Conservation (phyloP, 2,113 vertebrate genomes). For the Stomatorhinus ivindoensis region DNA sequence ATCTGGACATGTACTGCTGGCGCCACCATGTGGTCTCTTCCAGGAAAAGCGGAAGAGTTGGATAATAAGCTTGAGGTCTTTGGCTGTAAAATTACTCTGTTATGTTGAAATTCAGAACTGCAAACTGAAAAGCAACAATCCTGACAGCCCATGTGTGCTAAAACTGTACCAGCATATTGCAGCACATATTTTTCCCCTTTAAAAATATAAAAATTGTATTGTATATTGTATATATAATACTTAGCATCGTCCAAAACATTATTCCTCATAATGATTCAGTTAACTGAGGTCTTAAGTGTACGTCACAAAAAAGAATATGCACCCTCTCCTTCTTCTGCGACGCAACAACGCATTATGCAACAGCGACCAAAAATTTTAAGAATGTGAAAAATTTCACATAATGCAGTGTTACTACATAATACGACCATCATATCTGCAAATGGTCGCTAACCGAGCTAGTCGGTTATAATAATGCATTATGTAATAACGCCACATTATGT, state of each 20-base stretch:
- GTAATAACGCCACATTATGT: neutral
- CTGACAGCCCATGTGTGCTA: neutral
- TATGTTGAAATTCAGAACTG: neutral
- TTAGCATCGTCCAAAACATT: neutral
- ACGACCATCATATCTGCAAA: neutral
- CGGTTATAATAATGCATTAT: neutral
- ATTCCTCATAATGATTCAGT: neutral
- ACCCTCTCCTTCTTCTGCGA: neutral
- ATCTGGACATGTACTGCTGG: neutral
- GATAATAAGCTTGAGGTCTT: neutral
- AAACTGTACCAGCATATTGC: neutral
- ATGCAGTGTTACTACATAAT: neutral
- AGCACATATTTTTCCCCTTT: neutral
- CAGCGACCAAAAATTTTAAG: too few species aligned
- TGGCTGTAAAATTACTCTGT: neutral
- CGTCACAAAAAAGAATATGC: neutral
- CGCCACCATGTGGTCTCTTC: slow-evolving; percentile 6
- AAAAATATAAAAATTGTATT: neutral
- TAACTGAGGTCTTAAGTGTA: too few species aligned
- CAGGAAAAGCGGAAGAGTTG: neutral
- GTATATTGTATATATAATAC: neutral
- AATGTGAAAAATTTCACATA: neutral
- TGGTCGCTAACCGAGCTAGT: neutral
- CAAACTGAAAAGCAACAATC: neutral
- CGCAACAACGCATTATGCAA: neutral